Percentiles rank a stretch among this genome's conserved stretches.
These are phyloP conservation scores for Syrrhaptes paradoxus DNA, from an alignment of 2,113 vertebrate genomes.

Conservation along the genomic window DNA sequence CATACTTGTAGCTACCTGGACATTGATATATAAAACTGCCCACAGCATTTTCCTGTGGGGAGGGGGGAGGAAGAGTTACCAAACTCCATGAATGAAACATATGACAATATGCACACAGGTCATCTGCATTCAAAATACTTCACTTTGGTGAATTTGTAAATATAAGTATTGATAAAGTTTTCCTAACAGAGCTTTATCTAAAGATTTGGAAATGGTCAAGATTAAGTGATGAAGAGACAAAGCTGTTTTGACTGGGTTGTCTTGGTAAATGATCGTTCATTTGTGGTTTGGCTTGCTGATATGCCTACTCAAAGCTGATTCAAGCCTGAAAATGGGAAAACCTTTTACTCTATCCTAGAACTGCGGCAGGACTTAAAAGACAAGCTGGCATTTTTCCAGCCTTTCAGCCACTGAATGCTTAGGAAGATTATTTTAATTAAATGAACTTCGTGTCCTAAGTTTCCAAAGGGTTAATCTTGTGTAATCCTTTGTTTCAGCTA, in stretches of 20 bases:
- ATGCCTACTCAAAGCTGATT: neutral
- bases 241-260: neutral
- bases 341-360: neutral
- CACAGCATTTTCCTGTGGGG: neutral
- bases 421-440: slow-evolving; percentile 42
- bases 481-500: slow-evolving; percentile 7
- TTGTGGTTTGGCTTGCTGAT: neutral
- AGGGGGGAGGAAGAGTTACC: neutral
- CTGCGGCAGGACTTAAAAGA: neutral
- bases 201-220: neutral
- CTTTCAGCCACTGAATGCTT: neutral
- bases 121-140: neutral
- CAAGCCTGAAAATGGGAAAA: neutral
- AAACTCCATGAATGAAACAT: neutral
- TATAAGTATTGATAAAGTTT: neutral
- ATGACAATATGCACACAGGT: neutral
- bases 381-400: neutral
- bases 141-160: neutral
- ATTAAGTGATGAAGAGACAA: neutral
- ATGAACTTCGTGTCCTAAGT: neutral
- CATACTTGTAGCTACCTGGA: neutral
- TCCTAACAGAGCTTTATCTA: neutral
- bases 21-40: neutral
- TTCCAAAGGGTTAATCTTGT: slow-evolving; percentile 20
- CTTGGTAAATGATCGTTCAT: neutral